Evolutionary conservation across 2,113 vertebrate species (phyloP), one percentile per base, ranked within the genome.

Genomic region (Thinocorus orbignyianus): DNA sequence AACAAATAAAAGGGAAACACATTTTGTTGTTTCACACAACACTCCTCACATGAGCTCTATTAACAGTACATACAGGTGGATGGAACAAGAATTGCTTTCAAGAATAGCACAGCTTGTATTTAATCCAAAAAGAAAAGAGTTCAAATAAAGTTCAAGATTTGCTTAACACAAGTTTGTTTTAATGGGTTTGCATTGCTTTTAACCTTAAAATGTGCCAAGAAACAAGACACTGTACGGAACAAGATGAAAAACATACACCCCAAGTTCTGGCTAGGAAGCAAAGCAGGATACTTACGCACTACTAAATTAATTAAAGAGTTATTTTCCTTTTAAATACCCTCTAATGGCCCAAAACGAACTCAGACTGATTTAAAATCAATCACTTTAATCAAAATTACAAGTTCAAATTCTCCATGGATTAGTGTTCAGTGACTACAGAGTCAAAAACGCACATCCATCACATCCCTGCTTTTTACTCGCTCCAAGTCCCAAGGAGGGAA

Each of bases 261-360:
- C 12, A 90, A 94, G 73, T 61, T 91, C 81, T 88, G 81, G 72
- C 77, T 16, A 28, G 70, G 81, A 85, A 90, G 82, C 89, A 85
- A 88, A 94, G 73, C 20, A 70, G 54, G 88, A 92, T 76, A 54
- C 91, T 95, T 48, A 66, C 1, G 2, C 39, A 4, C 81, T 13
- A 9, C 90, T 96, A 79, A 97, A 95, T 94, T 92, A 96, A 97
- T 96, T 97, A 97, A 95, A 89, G 95, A 90, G 73, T 90, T 96
- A 70, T 93, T 95, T 95, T 97, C 90, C 71, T 88, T 95, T 95
- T 86, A 97, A 97, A 97, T 96, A 95, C 92, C 72, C 86, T 97
- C 93, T 91, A 97, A 97, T 90, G 92, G 93, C 92, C 95, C 90
- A 94, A 95, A 97, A 97, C 35, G 35, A 93, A 96, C 60, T 24